Evolutionary conservation across 2,113 vertebrate genomes (phyloP), one percentile per base, ranked within the genome.

Genomic region (Dascyllus trimaculatus): DNA sequence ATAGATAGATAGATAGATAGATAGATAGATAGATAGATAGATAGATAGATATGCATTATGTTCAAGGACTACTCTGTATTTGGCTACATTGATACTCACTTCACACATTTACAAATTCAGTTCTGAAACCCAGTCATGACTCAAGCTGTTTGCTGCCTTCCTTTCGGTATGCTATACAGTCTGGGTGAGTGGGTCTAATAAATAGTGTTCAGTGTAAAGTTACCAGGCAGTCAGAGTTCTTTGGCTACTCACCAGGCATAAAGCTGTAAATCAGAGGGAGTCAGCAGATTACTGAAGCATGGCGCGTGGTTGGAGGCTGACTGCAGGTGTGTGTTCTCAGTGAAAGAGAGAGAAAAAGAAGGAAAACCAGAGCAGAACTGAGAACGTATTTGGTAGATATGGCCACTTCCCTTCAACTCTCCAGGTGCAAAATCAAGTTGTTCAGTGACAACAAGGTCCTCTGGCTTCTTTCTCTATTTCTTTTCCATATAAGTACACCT

Each of bases 241-340:
- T 87, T 87, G 72, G 88, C 85, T 81, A 65, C 60, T 82, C 67
- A 84, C 86, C 86, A 89, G 80, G 81, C 82, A 77, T 81, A 57
- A 76, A 82, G 85, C 78, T 87, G 84, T 91, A 93, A 93, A 93
- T 91, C 86, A 90, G 83, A 87, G 78, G 71, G 80, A 90, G 91
- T 85, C 87, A 91, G 91, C 85, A 86, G 86, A 91, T 93, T 89
- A 85, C 82, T 89, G 90, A 88, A 89, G 89, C 78, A 61, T 87
- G 80, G 88, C 79, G 63, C 82, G 85, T 81, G 90, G 90, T 90
- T 87, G 75, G 63, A 78, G 78, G 75, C 80, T 78, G 74, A 87
- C 81, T 85, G 93, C 94, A 94, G 94, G 93, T 95, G 93, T 90
- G 87, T 81, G 78, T 88, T 90, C 90, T 93, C 89, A 84, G 29